Evolutionary conservation across 2,797 vertebrate species (phyloP), one percentile per base, ranked within the genome.

Genomic region (Chaetodon trifasciatus): DNA sequence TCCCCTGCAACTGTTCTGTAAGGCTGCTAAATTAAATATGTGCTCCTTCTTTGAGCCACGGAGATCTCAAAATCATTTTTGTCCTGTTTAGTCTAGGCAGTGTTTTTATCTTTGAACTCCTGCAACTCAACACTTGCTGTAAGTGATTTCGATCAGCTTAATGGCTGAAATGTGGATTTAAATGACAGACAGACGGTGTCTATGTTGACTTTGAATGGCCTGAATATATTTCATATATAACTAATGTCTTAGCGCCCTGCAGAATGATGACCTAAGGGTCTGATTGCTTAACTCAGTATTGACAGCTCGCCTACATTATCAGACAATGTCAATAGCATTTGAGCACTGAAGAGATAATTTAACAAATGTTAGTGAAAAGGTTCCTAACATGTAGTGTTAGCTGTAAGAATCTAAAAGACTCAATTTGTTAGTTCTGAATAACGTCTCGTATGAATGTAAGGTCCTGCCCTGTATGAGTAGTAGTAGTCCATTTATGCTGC

Each of bases 191-290:
- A 17, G 21, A 35, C 1, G 6, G 24, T 19, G 4, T 70, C 10
- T 37, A 5, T 49, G 10, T 46, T 84, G 60, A 76, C 76, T 84
- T 85, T 65, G 10, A 76, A 8, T 79, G 70, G 60, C 64, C 81
- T 86, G 78, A 74, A 83, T 61, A 68, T 63, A 37, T 70, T 68
- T 70, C 12, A 76, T 66, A 37, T 46, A 63, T 56, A 68, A 67
- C 23, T 50, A 16, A 24, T 16, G 8, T 62, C 16, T 60, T 12
- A 37, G 28, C 69, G 32, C 47, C 21, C 19, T 65, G 24, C 46
- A 69, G 47, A 46, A 35, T 56, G 21, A 60, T 40, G 40, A 55
- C 69, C 19, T 39, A 1, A 28, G 46, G 35, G 56, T 66, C 58
- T 47, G 10, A 68, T 62, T 53, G 39, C 15, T 24, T 47, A 75